Evolutionary conservation across 1,140 invertebrate genomes (phyloP).

Genomic region (Manduca sexta): DNA sequence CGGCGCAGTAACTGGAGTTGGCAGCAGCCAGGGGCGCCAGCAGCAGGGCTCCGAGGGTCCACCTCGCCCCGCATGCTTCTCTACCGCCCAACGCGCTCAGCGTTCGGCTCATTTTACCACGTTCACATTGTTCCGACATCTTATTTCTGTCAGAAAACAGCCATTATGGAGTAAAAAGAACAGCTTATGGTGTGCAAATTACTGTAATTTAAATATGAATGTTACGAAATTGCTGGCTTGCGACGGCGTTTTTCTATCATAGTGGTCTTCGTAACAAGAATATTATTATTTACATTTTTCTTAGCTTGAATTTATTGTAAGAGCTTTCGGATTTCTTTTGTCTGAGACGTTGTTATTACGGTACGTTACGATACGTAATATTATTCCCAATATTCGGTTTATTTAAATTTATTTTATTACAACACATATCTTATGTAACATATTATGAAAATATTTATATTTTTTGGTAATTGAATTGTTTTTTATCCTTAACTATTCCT

Average conservation of each 20-base stretch:
- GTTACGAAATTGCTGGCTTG: not conserved
- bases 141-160: conserved; percentile 14
- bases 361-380: too few relatives aligned
- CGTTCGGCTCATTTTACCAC: conserved; percentile 32
- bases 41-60: conserved; percentile 55
- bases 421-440: too few relatives aligned
- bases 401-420: too few relatives aligned
- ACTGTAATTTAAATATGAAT: not conserved
- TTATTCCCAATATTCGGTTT: too few relatives aligned
- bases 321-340: too few relatives aligned
- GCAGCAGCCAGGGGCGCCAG: conserved; percentile 56
- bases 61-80: conserved; percentile 55
- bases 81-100: conserved; percentile 42
- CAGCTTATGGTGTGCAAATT: not conserved
- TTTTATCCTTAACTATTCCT: too few relatives aligned
- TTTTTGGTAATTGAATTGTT: too few relatives aligned
- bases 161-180: not conserved
- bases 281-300: not conserved
- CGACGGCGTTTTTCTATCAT: too few relatives aligned
- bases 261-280: too few relatives aligned
- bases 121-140: conserved; percentile 27
- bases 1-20: conserved; percentile 57
- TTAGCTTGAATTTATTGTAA: not conserved
- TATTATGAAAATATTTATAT: too few relatives aligned
- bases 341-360: too few relatives aligned